Base-by-base conservation (phyloP, 2,888 invertebrate species). In the Drosophila differens region DNA sequence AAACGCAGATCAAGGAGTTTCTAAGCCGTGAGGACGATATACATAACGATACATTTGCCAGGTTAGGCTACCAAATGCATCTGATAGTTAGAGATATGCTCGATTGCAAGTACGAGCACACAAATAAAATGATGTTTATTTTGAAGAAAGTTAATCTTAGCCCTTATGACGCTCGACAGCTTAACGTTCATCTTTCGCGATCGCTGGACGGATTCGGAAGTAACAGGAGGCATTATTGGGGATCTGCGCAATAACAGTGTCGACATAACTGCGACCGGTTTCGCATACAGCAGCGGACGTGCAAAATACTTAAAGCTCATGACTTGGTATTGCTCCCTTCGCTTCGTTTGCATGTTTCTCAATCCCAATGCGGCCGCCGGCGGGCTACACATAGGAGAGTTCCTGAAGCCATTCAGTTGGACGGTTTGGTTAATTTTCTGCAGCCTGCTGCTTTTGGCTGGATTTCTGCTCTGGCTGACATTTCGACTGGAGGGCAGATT, bases 371-470 rank as follows among this genome's bases (percentile, higher is more conserved):
- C 85, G 1, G 51, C 94, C 1, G 91, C 95, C 52, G 82, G 83
- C 4, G 95, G 95, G 1, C 94, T 94, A 19, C 94, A 95, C 1
- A 94, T 94, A 60, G 95, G 95, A 62, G 94, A 95, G 33, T 95
- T 95, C 80, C 92, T 94, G 14, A 91, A 95, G 52, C 95, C 95
- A 0, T 95, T 95, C 84, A 93, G 94, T 49, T 91, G 88, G 9
- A 83, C 91, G 0, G 95, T 95, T 12, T 95, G 95, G 95, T 77
- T 94, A 12, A 92, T 94, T 9, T 94, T 94, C 59, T 92, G 91
- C 2, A 76, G 90, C 0, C 67, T 94, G 9, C 82, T 94, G 1
- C 9, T 93, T 0, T 28, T 93, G 2, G 90, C 93, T n/a, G 88
- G 92, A 0, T 19, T 85, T 0, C 64, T 94, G 2, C 89, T 94